These are phyloP conservation scores for Sibirionetta formosa DNA, from an alignment of 2,797 vertebrate genomes.

Conservation along the genomic window DNA sequence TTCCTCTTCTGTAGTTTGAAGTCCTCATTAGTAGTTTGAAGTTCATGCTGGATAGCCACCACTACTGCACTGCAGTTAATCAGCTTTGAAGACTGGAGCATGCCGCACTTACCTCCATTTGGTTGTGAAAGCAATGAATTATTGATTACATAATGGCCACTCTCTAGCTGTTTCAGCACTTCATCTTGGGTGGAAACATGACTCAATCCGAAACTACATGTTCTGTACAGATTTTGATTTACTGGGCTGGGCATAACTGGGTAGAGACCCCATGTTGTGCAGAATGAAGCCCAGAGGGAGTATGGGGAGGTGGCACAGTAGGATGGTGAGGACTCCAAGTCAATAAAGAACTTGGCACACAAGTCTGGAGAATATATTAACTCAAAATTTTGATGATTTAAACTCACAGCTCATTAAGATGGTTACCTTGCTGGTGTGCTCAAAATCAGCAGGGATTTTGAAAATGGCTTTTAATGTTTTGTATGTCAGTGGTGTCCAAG, in stretches of 20 bases:
- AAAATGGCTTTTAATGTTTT: not conserved
- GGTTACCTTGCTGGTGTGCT: not conserved
- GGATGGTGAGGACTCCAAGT: not conserved
- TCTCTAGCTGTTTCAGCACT: not conserved
- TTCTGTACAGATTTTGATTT: not conserved
- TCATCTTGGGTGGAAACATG: not conserved
- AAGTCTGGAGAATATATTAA: not conserved
- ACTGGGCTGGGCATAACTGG: not conserved
- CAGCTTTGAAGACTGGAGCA: not conserved
- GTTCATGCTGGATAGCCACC: not conserved
- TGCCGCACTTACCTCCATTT: not conserved
- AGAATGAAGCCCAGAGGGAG: not conserved
- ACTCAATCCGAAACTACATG: not conserved
- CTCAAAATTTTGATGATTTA: not conserved
- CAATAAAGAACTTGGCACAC: not conserved
- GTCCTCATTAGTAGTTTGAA: not conserved
- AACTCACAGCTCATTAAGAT: not conserved
- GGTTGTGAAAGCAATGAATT: not conserved
- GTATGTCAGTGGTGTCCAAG: not conserved
- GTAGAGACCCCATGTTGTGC: not conserved
- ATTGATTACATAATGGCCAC: not conserved
- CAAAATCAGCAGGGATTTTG: not conserved
- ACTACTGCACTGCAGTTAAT: not conserved
- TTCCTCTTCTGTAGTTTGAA: not conserved
- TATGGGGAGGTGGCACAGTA: not conserved